These are phyloP conservation scores for Drosophila histrio DNA, from an alignment of 2,888 invertebrate species.

Conservation along the genomic window DNA sequence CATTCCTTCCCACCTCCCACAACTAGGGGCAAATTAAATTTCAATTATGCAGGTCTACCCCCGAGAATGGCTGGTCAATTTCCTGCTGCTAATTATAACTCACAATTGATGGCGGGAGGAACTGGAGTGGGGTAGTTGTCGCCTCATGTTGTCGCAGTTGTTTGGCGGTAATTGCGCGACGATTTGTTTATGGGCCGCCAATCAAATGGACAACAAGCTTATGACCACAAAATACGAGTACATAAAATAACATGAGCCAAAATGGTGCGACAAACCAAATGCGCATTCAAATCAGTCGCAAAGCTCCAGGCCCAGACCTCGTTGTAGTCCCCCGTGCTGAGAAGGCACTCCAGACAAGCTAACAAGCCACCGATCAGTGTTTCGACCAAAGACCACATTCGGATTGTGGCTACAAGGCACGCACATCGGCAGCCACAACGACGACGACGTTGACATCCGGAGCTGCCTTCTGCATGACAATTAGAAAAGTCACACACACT, in stretches of 20 bases:
- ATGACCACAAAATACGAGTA: conserved; percentile 32
- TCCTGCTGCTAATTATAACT: conserved; percentile 67
- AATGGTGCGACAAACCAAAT: conserved; percentile 61
- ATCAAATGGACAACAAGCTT: conserved; percentile 62
- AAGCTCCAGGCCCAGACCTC: conserved; percentile 10
- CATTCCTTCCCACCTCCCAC: neutral
- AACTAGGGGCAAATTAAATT: conserved; percentile 34
- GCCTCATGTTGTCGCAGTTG: conserved; percentile 50
- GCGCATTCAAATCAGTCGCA: conserved; percentile 68
- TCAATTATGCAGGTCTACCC: conserved; percentile 54
- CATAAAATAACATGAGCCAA: conserved; percentile 42
- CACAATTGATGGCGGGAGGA: neutral
- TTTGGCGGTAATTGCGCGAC: conserved; percentile 68
- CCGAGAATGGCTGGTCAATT: conserved; percentile 52
- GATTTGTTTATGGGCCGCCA: conserved; percentile 72
- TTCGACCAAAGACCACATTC: conserved; percentile 43
- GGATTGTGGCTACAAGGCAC: conserved; percentile 62
- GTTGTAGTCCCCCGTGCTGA: neutral
- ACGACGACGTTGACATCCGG: conserved; percentile 68
- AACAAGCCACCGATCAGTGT: conserved; percentile 57
- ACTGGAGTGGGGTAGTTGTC: conserved; percentile 41
- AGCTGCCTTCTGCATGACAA: conserved; percentile 66
- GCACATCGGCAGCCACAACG: conserved; percentile 45
- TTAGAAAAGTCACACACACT: conserved; percentile 55
- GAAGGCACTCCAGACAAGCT: conserved; percentile 41